Conservation (phyloP, 2,888 invertebrate species). For the Trachelus troglodyta region DNA sequence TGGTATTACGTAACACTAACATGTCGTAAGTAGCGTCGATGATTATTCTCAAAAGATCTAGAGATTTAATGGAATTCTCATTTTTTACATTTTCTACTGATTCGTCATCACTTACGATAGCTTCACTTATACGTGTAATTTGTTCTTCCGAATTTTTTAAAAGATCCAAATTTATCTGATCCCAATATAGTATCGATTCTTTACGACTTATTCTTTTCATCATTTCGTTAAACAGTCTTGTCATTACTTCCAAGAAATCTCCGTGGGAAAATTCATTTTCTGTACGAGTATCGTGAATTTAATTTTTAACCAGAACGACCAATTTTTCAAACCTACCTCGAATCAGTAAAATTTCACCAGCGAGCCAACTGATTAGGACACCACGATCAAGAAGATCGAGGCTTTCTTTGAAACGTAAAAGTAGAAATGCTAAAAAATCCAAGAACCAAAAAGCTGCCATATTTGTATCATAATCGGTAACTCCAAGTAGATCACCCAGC, state of each 20-base stretch:
- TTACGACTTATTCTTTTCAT: constrained; percentile 29
- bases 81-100: background rate
- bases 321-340: constrained; percentile 29
- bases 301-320: background rate
- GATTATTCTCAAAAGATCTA: constrained; percentile 34
- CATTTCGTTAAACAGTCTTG: constrained; percentile 32
- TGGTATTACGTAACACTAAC: constrained; percentile 30
- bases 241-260: constrained; percentile 44
- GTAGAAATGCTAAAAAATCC: constrained; percentile 65
- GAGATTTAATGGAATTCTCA: background rate
- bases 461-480: constrained; percentile 64
- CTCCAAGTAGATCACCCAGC: constrained; percentile 65
- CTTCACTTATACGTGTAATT: background rate
- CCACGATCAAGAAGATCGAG: constrained; percentile 36
- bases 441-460: constrained; percentile 70
- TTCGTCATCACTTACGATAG: background rate
- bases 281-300: constrained; percentile 14
- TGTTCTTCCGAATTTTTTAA: background rate
- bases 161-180: constrained; percentile 19
- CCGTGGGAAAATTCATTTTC: constrained; percentile 36
- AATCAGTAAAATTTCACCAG: constrained; percentile 48
- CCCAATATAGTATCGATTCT: constrained; percentile 41
- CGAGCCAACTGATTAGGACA: constrained; percentile 50
- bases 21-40: constrained; percentile 45
- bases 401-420: constrained; percentile 26